Percentiles rank a stretch among this genome's conserved stretches.
Evolutionary conservation across 2,113 vertebrate genomes (phyloP).

Genomic region (Ciconia boyciana): DNA sequence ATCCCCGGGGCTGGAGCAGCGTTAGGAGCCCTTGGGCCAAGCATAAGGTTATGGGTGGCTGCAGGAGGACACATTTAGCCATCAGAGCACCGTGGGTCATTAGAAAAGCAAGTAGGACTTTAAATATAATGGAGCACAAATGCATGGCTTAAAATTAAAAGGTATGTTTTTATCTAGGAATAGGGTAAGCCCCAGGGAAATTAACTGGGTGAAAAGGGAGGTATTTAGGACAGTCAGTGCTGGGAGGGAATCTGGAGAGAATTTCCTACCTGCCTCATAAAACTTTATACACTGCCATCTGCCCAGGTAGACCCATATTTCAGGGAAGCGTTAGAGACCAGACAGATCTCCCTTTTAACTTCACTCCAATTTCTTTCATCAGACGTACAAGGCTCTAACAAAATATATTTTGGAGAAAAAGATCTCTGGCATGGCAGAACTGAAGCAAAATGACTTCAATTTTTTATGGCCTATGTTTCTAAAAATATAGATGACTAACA

Average conservation of each 20-base stretch:
- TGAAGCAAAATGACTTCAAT: constrained; percentile 62
- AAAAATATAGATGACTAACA: constrained; percentile 66
- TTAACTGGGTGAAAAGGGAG: neutral
- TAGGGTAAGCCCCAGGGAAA: neutral
- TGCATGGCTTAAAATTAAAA: neutral
- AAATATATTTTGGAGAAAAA: neutral
- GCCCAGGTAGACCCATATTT: neutral
- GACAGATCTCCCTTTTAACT: neutral
- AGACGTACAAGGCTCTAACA: neutral
- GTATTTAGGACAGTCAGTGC: neutral
- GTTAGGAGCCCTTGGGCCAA: neutral
- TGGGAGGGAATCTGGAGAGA: neutral
- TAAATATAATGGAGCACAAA: neutral
- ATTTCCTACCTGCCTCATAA: neutral
- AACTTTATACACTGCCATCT: neutral
- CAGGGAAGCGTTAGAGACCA: neutral
- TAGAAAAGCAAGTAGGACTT: neutral
- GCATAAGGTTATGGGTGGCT: neutral
- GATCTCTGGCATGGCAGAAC: neutral
- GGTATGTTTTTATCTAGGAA: neutral
- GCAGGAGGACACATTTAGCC: neutral
- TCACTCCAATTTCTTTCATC: neutral
- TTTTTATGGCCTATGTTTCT: constrained; percentile 64
- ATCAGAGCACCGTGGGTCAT: neutral
- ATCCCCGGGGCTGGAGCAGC: neutral